Evolutionary conservation across 2,113 vertebrate genomes (phyloP).

Genomic region (Emberiza fucata): DNA sequence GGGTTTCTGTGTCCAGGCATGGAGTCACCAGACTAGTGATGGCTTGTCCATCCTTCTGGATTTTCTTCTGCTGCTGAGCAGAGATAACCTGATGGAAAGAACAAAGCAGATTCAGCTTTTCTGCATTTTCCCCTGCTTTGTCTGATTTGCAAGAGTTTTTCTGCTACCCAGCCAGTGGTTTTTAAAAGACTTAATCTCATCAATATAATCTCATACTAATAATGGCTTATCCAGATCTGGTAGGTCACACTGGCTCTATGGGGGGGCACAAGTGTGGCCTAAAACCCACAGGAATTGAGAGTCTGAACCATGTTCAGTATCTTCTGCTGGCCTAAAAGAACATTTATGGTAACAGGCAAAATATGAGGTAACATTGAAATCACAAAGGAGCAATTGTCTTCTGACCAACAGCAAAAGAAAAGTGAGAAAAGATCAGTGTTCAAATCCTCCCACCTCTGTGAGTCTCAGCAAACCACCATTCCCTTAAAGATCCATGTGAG

Average conservation of each 20-base stretch:
- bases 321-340: neutral
- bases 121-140: neutral
- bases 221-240: neutral
- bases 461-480: neutral
- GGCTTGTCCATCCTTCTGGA: neutral
- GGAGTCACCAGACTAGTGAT: neutral
- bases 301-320: neutral
- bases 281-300: neutral
- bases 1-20: neutral
- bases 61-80: neutral
- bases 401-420: neutral
- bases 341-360: neutral
- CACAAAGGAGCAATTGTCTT: neutral
- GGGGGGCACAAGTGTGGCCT: neutral
- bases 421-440: neutral
- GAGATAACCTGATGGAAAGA: neutral
- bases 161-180: neutral
- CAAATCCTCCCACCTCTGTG: neutral
- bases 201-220: neutral
- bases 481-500: neutral
- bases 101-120: neutral
- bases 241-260: neutral
- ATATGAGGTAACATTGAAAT: neutral
- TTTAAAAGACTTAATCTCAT: neutral
- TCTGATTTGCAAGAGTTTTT: neutral